Base-by-base conservation (phyloP, 1,140 invertebrate species). In the Vanessa tameamea region DNA sequence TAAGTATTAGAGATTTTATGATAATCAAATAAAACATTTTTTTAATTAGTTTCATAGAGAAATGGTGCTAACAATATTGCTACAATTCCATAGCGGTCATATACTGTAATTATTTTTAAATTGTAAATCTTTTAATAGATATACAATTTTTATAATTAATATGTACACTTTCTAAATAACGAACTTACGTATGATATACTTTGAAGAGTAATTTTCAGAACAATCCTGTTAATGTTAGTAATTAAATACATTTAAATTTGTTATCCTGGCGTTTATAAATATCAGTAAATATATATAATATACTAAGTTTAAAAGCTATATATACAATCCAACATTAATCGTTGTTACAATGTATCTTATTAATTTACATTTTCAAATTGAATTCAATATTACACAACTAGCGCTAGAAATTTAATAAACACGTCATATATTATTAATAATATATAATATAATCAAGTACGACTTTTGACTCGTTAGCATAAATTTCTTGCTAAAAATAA, bases 371-470 rank as follows among this genome's bases (percentile, higher is more conserved):
- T 26, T 26, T 57, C 16, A 23, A 26, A 16, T 6, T 57, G 50
- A 53, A 53, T 57, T 57, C 16, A 11, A 8, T 23, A 57, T 57
- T 57, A 57, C 55, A 57, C 11, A 55, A 55, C 12, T 16, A 57
- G 23, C 20, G 9, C 11, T 23, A 57, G 55, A 57, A 57, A 57
- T 57, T 57, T 26, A 57, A 57, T 57, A 26, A 20, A 57, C 55
- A 57, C 26, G 23, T 57, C 23, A 57, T 26, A 12, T 57, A 57
- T 23, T 57, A 26, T 57, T 57, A 57, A 55, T 55, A 57, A 57
- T 0, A 23, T 23, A 9, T 12, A 57, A 26, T 23, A 13, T 57
- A 12, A 14, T 57, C 11, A 23, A 3, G 1, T 12, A 31, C 13
- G 55, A 26, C 55, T 23, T 14, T 11, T 26, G 31, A 57, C 20